Base-by-base conservation (phyloP, 2,113 vertebrate species). In the Rhineura floridana region DNA sequence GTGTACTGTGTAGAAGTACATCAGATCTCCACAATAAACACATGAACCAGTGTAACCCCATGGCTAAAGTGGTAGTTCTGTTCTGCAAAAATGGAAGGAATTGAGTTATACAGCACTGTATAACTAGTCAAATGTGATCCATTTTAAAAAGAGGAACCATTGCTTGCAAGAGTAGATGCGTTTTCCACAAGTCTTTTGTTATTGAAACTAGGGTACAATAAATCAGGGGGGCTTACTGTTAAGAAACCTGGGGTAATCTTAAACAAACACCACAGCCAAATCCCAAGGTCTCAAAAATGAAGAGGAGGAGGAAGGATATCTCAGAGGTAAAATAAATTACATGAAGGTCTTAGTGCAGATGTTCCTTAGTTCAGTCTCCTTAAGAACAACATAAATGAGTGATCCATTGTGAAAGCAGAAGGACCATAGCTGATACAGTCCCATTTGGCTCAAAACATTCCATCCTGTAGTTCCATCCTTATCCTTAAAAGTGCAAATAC, bases 241-340 rank as follows among this genome's bases (percentile, higher is more conserved):
- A 91, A 90, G 50, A 46, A 93, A 91, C 39, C 52, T 84, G 52
- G 91, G 89, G n/a, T 85, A 48, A 69, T 94, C 69, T 93, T 88
- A 87, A 87, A 90, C 63, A 85, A 80, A 42, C 15, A 87, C 10
- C 52, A 78, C 72, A 85, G 87, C 63, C 44, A 94, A 91, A 91
- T 91, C 90, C 82, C 92, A n/a, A 81, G 48, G 48, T 91, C 90
- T 88, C 91, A 5, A 0, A 92, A 91, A 93, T 92, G 92, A 95
- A 93, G 89, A 91, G 81, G 90, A 91, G 73, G 79, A 92, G 87
- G 93, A 73, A 36, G 10, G 73, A 85, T 90, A 79, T 94, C 62
- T 84, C 93, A 93, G 89, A 94, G 63, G 65, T 73, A 89, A 91
- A 84, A 85, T 94, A 94, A 94, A 95, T 95, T 94, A 94, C 46